Percentiles rank a stretch among this genome's conserved stretches.
phyloP scores from a whole-genome alignment of 1,140 invertebrate genomes.

The Neelides sp. region DNA sequence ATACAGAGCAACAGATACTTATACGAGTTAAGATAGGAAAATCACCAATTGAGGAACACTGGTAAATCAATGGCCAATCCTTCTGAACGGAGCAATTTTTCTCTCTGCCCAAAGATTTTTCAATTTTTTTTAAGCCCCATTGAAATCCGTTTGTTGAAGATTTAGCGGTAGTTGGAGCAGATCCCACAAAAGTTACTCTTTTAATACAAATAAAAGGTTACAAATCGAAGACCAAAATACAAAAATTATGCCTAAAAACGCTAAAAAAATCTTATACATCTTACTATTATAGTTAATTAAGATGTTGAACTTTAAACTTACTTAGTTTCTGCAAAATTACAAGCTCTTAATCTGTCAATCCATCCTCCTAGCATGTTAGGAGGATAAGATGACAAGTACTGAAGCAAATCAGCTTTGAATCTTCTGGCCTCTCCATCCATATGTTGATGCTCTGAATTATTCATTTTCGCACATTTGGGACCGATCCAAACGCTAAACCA shows the following conservation, averaged over 20 bases:
- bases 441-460: no score
- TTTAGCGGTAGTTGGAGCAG: constrained; percentile 48
- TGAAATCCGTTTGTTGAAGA: constrained; percentile 23
- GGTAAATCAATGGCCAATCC: constrained; percentile 58
- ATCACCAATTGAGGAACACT: constrained; percentile 82
- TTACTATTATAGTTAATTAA: no score
- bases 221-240: constrained; percentile 10
- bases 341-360: constrained; percentile 61
- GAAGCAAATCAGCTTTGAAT: constrained; percentile 73
- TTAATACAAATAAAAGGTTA: constrained; percentile 23
- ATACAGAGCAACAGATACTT: no score
- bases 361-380: constrained; percentile 57
- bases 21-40: no score
- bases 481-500: constrained; percentile 69
- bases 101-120: constrained; percentile 8
- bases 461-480: constrained; percentile 54
- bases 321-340: constrained; percentile 63
- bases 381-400: constrained; percentile 61
- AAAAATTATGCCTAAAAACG: constrained; percentile 2
- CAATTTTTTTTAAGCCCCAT: constrained; percentile 26
- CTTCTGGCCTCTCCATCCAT: constrained; percentile 40
- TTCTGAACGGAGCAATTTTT: neutral
- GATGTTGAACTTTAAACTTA: constrained; percentile 36
- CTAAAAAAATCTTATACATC: constrained; percentile 17
- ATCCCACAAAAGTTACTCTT: constrained; percentile 72